Evolutionary conservation across 2,113 vertebrate genomes (phyloP).

Genomic region (Daubentonia madagascariensis): DNA sequence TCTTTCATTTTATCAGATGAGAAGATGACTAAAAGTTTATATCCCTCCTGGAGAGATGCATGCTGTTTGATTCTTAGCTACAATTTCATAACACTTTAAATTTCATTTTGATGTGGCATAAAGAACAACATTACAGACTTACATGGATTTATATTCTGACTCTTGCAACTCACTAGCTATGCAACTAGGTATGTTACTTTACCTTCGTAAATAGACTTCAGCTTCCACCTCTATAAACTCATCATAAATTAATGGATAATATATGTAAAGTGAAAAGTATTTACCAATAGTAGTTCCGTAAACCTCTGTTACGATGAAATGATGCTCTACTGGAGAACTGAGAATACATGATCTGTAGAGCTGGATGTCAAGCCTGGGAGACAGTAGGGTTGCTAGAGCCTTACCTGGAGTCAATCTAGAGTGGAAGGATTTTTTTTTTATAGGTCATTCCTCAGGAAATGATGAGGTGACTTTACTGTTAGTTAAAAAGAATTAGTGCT

Average conservation of each 20-base stretch:
- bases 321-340: neutral
- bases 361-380: neutral
- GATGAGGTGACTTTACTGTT: neutral
- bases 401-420: neutral
- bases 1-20: neutral
- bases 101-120: neutral
- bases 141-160: neutral
- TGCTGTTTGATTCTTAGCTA: neutral
- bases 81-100: neutral
- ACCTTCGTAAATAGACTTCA: neutral
- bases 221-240: neutral
- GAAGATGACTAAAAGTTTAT: neutral
- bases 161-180: neutral
- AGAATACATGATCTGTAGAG: neutral
- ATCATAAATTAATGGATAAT: neutral
- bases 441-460: neutral
- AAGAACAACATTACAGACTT: neutral
- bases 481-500: neutral
- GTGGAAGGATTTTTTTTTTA: neutral
- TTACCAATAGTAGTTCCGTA: neutral
- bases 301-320: neutral
- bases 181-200: neutral
- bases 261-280: neutral
- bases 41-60: neutral
- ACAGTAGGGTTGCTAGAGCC: neutral